phyloP scores from a whole-genome alignment of 2,888 invertebrate species.

The Timandra comae region DNA sequence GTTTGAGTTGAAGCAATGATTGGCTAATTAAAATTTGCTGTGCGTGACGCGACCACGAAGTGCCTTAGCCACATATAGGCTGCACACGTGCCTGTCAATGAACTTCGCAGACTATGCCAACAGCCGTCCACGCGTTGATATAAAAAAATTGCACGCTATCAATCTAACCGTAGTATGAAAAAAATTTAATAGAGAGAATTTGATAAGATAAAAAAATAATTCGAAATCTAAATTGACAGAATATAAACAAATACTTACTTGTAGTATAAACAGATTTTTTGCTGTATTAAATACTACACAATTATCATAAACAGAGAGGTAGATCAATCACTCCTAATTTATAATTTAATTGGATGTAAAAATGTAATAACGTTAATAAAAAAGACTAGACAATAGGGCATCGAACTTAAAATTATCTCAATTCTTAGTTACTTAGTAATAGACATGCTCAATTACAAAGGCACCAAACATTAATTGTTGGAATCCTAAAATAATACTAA shows the following conservation, averaged over 20 bases:
- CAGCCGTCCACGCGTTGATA: conserved; percentile 43
- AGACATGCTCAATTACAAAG: too few species aligned
- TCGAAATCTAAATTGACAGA: conserved; percentile 4
- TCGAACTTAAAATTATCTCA: neutral
- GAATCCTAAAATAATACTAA: conserved; percentile 60
- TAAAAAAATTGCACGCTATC: conserved; percentile 29
- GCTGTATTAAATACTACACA: too few species aligned
- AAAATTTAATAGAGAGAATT: too few species aligned
- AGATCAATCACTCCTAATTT: too few species aligned
- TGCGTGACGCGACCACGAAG: conserved; percentile 67
- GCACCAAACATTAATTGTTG: conserved; percentile 12
- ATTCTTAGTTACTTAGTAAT: too few species aligned
- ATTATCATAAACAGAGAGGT: too few species aligned
- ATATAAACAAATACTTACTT: neutral
- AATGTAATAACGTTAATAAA: too few species aligned
- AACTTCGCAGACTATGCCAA: conserved; percentile 60
- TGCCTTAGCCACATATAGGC: conserved; percentile 64
- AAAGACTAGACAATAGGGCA: neutral
- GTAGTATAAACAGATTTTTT: too few species aligned
- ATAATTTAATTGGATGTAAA: too few species aligned
- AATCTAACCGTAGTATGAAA: conserved; percentile 7
- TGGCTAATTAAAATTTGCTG: conserved; percentile 71
- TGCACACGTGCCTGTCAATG: conserved; percentile 75
- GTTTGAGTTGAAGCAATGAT: conserved; percentile 58
- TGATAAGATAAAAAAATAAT: too few species aligned